Conservation (phyloP, 2,888 invertebrate species). For the Meteorus colon region DNA sequence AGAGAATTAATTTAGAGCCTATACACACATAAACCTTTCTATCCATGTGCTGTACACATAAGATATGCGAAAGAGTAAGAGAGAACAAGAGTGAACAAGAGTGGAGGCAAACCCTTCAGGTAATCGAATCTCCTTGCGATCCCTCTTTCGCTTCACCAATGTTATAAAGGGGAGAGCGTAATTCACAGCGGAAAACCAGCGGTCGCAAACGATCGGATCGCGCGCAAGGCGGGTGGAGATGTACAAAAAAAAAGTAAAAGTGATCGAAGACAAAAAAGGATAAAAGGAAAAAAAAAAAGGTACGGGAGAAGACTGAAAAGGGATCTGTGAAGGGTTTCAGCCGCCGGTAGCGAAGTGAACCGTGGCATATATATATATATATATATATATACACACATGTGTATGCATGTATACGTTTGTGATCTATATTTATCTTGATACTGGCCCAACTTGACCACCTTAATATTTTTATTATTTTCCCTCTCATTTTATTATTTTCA, state of each 20-base stretch:
- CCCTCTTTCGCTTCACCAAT: slow-evolving; percentile 24
- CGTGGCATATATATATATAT: not conserved
- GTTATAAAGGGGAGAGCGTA: slow-evolving; percentile 11
- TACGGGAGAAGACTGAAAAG: slow-evolving; percentile 21
- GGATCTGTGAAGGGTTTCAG: slow-evolving; percentile 32
- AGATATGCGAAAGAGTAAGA: no score
- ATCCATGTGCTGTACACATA: slow-evolving; percentile 14
- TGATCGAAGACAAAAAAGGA: not conserved
- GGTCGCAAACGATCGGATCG: slow-evolving; percentile 48
- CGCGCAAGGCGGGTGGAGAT: slow-evolving; percentile 40
- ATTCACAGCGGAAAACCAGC: slow-evolving; percentile 47
- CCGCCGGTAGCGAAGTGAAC: slow-evolving; percentile 36
- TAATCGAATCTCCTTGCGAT: slow-evolving; percentile 42
- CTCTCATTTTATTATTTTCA: not conserved
- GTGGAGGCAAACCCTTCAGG: slow-evolving; percentile 27
- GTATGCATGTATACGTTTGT: not conserved
- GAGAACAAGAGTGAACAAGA: no score
- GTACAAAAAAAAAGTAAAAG: not conserved
- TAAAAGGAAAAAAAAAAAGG: slow-evolving; percentile 19
- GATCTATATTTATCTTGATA: slow-evolving; percentile 35
- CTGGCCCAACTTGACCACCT: not conserved
- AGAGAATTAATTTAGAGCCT: slow-evolving; percentile 43
- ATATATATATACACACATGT: not conserved
- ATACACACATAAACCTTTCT: not conserved
- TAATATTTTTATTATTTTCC: slow-evolving; percentile 3